Conservation (phyloP, 2,797 vertebrate genomes). For the Oceanodroma leucorhoa region DNA sequence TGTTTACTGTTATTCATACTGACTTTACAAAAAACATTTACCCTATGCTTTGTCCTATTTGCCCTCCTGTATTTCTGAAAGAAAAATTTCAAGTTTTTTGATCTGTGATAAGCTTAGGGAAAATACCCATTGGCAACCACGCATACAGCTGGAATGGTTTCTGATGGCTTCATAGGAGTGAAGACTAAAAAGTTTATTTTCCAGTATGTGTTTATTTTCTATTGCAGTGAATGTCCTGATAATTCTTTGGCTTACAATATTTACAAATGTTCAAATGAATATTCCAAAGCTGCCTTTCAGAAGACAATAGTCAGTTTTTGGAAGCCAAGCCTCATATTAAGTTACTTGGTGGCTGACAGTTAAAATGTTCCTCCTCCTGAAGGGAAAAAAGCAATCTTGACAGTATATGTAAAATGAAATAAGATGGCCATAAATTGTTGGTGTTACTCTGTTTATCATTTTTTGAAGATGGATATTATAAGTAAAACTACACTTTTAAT, state of each 20-base stretch:
- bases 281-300: background rate
- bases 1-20: background rate
- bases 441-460: background rate
- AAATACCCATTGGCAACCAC: background rate
- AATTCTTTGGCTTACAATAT: background rate
- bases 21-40: background rate
- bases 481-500: background rate
- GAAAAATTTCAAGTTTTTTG: background rate
- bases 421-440: background rate
- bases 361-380: background rate
- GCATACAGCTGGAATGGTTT: background rate
- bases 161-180: background rate
- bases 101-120: background rate
- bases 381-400: background rate
- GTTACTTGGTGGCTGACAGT: background rate
- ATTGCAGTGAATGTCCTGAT: background rate
- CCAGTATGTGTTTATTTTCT: background rate
- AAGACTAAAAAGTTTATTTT: background rate
- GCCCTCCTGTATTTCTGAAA: background rate
- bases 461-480: background rate
- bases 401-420: background rate
- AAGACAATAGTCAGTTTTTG: background rate
- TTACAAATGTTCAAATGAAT: background rate
- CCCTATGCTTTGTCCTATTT: background rate
- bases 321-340: background rate